phyloP scores from a whole-genome alignment of 2,113 vertebrate genomes.

The Oxyruncus cristatus region DNA sequence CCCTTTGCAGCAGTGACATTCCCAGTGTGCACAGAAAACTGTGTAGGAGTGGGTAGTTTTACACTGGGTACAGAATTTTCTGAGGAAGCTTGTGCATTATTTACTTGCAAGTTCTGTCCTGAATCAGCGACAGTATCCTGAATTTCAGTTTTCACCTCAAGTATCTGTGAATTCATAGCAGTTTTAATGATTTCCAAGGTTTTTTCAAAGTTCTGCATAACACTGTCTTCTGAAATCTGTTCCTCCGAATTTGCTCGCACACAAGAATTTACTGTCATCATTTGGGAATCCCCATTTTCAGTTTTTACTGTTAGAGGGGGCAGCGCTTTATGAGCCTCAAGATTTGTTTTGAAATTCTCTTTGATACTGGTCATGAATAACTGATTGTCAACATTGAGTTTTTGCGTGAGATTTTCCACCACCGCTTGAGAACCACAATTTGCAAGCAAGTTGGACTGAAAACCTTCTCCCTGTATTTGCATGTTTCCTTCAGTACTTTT shows the following conservation, averaged over 20 bases:
- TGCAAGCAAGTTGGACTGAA: conserved; percentile 70
- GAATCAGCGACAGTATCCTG: conserved; percentile 50
- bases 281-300: conserved; percentile 77
- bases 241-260: conserved; percentile 48
- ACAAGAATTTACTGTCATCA: conserved; percentile 67
- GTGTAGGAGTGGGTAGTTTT: conserved; percentile 24
- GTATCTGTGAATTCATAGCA: conserved; percentile 76
- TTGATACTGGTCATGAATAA: conserved; percentile 83
- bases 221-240: conserved; percentile 68
- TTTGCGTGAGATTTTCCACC: conserved; percentile 75
- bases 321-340: conserved; percentile 55
- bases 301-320: conserved; percentile 70
- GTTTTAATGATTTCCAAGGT: conserved; percentile 80
- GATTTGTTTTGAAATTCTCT: conserved; percentile 75
- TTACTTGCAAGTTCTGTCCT: conserved; percentile 64
- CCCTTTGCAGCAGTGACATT: neutral
- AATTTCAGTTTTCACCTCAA: conserved; percentile 74
- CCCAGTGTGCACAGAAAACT: conserved; percentile 25
- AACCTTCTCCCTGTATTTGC: conserved; percentile 52
- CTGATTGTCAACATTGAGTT: conserved; percentile 84
- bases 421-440: conserved; percentile 73
- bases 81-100: conserved; percentile 39
- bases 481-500: conserved; percentile 64
- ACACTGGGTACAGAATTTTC: conserved; percentile 30
- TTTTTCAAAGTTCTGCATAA: conserved; percentile 79